Base-by-base conservation (phyloP, 2,888 invertebrate species). In the Drosophila robusta region DNA sequence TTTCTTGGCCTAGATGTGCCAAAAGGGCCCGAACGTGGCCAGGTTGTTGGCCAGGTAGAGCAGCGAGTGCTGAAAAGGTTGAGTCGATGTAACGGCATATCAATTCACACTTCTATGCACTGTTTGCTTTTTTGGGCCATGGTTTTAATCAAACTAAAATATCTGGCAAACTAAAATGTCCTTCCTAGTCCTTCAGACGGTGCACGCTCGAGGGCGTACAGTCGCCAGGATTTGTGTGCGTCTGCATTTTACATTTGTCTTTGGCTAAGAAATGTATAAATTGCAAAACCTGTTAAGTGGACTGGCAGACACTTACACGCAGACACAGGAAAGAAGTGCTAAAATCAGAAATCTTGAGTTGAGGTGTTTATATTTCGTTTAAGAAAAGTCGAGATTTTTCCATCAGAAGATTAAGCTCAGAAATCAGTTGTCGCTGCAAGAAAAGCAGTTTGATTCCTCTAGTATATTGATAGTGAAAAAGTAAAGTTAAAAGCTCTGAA, bases 61-160 rank as follows among this genome's bases (percentile, higher is more conserved):
- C 29, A 29, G 29, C 29, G 29, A 29, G 29, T 29, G 29, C 8
- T 29, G 29, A 29, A 29, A 3, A 3, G 9, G 29, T 29, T 29
- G 42, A 14, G 18, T 49, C 50, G 42, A 4, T 54, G 38, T 57
- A 67, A 61, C 36, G 46, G 70, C 24, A 70, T 57, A 57, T 70
- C 79, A 78, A 76, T 61, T 78, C 75, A 54, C 75, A 75, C 56
- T 49, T 60, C 24, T 12, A 39, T 49, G 32, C 34, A 65, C 34
- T 54, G 51, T 76, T 64, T 67, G 52, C 50, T 51, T 63, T 75
- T 75, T 68, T 60, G 67, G 66, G 68, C 58, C 89, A 67, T 70
- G 70, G 70, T 82, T 89, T 85, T 85, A 85, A 85, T 85, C 88
- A 89, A 85, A 89, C 89, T 85, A 81, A 85, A 85, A 89, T 79